These are phyloP conservation scores for Helarctos malayanus DNA, from an alignment of 2,797 vertebrate genomes.

Conservation along the genomic window DNA sequence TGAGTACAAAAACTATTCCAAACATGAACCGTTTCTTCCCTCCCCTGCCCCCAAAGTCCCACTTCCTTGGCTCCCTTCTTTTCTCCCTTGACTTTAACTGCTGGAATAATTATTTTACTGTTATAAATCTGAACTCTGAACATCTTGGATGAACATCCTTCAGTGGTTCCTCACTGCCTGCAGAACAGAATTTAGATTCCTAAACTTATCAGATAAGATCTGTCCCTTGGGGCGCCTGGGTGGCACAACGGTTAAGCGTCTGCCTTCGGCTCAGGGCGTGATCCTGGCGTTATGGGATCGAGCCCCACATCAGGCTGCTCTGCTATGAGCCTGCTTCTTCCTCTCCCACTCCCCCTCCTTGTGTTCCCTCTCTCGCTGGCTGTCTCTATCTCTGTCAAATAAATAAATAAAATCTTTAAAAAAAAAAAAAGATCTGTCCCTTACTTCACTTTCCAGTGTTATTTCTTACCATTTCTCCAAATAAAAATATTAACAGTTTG, in stretches of 20 bases:
- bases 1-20: background rate
- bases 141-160: background rate
- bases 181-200: background rate
- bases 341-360: too few species aligned
- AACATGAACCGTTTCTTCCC: background rate
- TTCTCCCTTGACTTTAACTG: background rate
- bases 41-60: background rate
- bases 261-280: too few species aligned
- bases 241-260: too few species aligned
- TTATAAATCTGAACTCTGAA: background rate
- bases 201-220: background rate
- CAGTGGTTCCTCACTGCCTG: background rate
- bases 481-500: constrained; percentile 1
- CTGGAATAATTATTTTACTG: background rate
- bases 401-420: too few species aligned
- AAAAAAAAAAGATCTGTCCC: too few species aligned
- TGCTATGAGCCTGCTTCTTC: too few species aligned
- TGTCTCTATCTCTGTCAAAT: too few species aligned
- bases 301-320: too few species aligned
- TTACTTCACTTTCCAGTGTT: background rate
- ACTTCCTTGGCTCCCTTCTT: background rate
- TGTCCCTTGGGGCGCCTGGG: background rate
- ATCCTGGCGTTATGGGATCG: too few species aligned
- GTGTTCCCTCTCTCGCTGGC: too few species aligned
- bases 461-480: background rate